Evolutionary conservation across 37 sponge, comb jelly and placozoan genomes (phyloP).

Genomic region (Tethya wilhelma): DNA sequence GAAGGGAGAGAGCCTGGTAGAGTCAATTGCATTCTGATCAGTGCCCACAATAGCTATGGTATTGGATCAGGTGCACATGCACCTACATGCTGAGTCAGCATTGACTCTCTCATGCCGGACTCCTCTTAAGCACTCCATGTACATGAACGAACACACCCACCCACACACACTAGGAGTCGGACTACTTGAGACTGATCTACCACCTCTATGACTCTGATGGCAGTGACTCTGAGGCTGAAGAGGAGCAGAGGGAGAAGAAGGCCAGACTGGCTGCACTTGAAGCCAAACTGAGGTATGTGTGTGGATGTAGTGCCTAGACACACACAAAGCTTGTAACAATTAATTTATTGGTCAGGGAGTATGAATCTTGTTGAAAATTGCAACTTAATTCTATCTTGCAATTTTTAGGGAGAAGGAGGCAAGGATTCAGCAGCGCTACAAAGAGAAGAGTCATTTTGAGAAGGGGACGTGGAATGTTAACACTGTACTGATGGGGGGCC

Average conservation of each 20-base stretch:
- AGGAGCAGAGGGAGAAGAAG: conserved; percentile 59
- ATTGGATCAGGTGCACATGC: no score
- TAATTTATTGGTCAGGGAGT: no score
- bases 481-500: conserved; percentile 86
- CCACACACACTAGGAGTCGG: conserved; percentile 78
- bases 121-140: no score
- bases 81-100: no score
- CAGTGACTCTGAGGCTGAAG: conserved; percentile 79
- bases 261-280: conserved; percentile 31
- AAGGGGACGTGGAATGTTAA: conserved; percentile 92
- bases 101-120: no score
- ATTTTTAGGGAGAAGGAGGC: conserved; percentile 50
- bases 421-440: conserved; percentile 26
- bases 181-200: conserved; percentile 80
- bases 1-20: no score
- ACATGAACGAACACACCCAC: no score
- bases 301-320: no score
- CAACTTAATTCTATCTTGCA: neutral
- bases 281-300: conserved; percentile 53
- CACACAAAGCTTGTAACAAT: no score
- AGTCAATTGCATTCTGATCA: no score
- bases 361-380: neutral
- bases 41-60: no score
- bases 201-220: conserved; percentile 94
- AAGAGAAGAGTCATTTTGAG: conserved; percentile 64